These are phyloP conservation scores for Nerophis lumbriciformis DNA, from an alignment of 2,113 vertebrate species.

Conservation along the genomic window DNA sequence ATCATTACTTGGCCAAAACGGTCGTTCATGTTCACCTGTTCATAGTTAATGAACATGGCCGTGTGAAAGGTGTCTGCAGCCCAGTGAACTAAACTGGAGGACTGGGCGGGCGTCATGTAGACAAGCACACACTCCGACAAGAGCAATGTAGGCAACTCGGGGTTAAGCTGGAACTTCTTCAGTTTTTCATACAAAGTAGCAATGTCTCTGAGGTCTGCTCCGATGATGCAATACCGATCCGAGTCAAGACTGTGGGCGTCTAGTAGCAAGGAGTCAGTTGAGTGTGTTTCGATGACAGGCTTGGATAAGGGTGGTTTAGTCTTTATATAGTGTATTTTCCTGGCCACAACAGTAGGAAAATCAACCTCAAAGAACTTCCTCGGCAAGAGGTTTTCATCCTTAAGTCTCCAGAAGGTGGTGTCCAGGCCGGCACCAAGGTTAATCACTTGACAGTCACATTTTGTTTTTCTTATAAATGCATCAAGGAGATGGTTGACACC, in stretches of 20 bases:
- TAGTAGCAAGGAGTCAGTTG: slow-evolving; percentile 83
- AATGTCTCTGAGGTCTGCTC: slow-evolving; percentile 84
- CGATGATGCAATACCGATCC: slow-evolving; percentile 83
- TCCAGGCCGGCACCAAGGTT: slow-evolving; percentile 95
- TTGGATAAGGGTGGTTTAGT: slow-evolving; percentile 88
- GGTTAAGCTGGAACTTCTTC: slow-evolving; percentile 85
- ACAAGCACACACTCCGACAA: slow-evolving; percentile 92
- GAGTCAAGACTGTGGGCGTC: slow-evolving; percentile 89
- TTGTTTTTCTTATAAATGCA: slow-evolving; percentile 83
- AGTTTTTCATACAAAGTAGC: slow-evolving; percentile 83
- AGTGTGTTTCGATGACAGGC: slow-evolving; percentile 89
- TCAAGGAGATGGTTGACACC: slow-evolving; percentile 83
- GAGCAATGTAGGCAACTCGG: slow-evolving; percentile 91
- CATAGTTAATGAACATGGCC: slow-evolving; percentile 93
- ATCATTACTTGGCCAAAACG: slow-evolving; percentile 97
- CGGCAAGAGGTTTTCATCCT: slow-evolving; percentile 92
- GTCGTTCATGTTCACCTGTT: slow-evolving; percentile 96
- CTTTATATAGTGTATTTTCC: slow-evolving; percentile 93
- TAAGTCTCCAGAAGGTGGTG: slow-evolving; percentile 92
- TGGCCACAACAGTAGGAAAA: slow-evolving; percentile 87
- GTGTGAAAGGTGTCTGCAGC: slow-evolving; percentile 81
- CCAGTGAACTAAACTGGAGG: slow-evolving; percentile 83
- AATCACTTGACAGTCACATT: slow-evolving; percentile 86
- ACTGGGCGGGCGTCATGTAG: slow-evolving; percentile 88
- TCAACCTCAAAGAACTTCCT: slow-evolving; percentile 96